phyloP scores from a whole-genome alignment of 2,888 invertebrate species.

The Epinotia brunnichana region DNA sequence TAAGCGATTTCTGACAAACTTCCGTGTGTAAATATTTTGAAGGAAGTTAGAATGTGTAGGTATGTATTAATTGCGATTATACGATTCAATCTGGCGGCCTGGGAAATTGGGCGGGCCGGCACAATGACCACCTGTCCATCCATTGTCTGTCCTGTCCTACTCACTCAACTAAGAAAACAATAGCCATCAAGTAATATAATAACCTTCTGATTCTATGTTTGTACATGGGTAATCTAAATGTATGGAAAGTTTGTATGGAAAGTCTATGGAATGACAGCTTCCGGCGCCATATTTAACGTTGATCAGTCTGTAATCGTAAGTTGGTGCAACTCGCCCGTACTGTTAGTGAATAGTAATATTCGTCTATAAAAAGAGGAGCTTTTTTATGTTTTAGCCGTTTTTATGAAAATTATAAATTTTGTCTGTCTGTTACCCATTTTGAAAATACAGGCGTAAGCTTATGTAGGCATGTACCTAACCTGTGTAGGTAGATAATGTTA shows the following conservation, averaged over 20 bases:
- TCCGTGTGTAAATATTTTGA: background rate
- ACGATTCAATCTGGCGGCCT: slow-evolving; percentile 41
- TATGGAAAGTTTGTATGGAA: no score
- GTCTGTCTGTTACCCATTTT: no score
- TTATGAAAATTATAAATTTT: background rate
- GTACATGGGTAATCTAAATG: no score
- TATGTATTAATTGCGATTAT: slow-evolving; percentile 10
- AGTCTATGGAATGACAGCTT: no score
- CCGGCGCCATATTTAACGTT: no score
- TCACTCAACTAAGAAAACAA: slow-evolving; percentile 46
- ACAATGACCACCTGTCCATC: slow-evolving; percentile 43
- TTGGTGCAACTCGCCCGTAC: no score
- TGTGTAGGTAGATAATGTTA: background rate
- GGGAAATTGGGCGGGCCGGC: slow-evolving; percentile 52
- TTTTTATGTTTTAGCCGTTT: background rate
- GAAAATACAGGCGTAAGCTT: no score
- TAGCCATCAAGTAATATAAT: slow-evolving; percentile 24
- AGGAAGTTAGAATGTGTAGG: background rate
- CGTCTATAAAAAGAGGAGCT: background rate
- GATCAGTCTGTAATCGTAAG: no score
- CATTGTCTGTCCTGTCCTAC: slow-evolving; percentile 49
- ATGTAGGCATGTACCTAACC: no score
- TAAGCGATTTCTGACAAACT: background rate
- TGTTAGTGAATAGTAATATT: background rate
- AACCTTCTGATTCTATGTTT: slow-evolving; percentile 23